Evolutionary conservation across 2,113 vertebrate species (phyloP), one percentile per base, ranked within the genome.

Genomic region (Caranx ignobilis): DNA sequence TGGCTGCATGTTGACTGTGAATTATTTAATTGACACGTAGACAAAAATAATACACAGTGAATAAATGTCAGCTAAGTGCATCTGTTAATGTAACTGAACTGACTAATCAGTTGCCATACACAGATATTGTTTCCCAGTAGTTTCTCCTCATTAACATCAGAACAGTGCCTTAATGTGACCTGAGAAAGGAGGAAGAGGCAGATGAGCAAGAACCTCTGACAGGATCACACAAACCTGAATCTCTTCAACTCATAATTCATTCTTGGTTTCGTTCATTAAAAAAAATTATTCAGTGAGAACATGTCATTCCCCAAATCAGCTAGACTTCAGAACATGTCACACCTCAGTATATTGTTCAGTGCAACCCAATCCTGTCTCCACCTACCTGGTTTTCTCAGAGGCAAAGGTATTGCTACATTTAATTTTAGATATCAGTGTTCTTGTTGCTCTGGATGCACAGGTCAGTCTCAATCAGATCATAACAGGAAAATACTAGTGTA

Each of bases 31-130:
- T 62, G 66, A 45, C 21, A 31, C 1, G 57, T 59, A 66, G n/a
- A 74, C 60, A 52, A 60, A 75, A 79, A 64, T 74, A 60, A 73
- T 45, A 37, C n/a, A 43, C 41, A 52, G 35, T 77, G 52, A 61
- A 34, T 66, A 35, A 15, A 31, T 61, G 16, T 56, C 48, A 82
- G 70, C n/a, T 62, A 61, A 71, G 65, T 65, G 19, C 37, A 79
- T 39, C 35, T 65, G 64, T 37, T 65, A 50, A 68, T 67, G 37
- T 32, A 21, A 70, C 31, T 79, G 21, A 48, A 52, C 41, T 21
- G 11, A 5, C 55, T 69, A 43, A 61, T 73, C 9, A 10, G 31
- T 21, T 66, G 34, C 72, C 52, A 82, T 11, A 5, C 34, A 62
- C 18, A 52, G 19, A 41, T 18, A 39, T 21, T 31, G 37, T 35